Evolutionary conservation across 2,888 invertebrate genomes (phyloP).

Genomic region (Gibbula magus): DNA sequence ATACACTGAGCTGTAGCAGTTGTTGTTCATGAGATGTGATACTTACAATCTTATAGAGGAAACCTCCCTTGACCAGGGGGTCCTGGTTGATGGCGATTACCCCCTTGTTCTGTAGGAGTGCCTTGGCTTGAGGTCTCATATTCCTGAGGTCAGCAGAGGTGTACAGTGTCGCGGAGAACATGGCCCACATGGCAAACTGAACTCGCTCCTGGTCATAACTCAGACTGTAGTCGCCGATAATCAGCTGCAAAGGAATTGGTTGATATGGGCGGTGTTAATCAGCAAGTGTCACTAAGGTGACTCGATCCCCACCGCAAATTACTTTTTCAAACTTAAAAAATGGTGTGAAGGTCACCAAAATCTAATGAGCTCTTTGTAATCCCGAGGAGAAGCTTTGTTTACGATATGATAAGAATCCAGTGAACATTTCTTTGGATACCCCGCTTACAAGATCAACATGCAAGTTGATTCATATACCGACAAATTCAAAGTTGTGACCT

Average conservation of each 20-base stretch:
- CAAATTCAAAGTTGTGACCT: too few species aligned
- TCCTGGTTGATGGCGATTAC: conserved; percentile 96
- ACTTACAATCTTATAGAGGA: not conserved
- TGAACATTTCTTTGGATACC: too few species aligned
- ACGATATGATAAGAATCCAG: too few species aligned
- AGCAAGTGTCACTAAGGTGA: too few species aligned
- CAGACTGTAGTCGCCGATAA: conserved; percentile 94
- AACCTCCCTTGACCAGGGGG: conserved; percentile 86
- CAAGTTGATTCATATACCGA: too few species aligned
- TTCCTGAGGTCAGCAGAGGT: conserved; percentile 95
- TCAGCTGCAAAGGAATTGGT: conserved; percentile 86
- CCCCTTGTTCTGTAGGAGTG: conserved; percentile 91
- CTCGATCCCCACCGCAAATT: not conserved
- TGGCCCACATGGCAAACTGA: conserved; percentile 97
- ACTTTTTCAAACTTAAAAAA: too few species aligned
- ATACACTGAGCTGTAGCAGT: too few species aligned
- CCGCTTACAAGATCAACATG: too few species aligned
- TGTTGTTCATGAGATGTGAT: conserved; percentile 74
- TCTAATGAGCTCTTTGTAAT: too few species aligned
- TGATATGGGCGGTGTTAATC: too few species aligned
- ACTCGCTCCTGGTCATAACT: conserved; percentile 95
- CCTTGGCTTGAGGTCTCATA: conserved; percentile 90
- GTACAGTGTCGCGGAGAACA: conserved; percentile 92
- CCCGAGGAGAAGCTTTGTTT: too few species aligned
- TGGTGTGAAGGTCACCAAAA: too few species aligned